Base-by-base conservation (phyloP, 1,140 invertebrate genomes). In the Heliconius nattereri region DNA sequence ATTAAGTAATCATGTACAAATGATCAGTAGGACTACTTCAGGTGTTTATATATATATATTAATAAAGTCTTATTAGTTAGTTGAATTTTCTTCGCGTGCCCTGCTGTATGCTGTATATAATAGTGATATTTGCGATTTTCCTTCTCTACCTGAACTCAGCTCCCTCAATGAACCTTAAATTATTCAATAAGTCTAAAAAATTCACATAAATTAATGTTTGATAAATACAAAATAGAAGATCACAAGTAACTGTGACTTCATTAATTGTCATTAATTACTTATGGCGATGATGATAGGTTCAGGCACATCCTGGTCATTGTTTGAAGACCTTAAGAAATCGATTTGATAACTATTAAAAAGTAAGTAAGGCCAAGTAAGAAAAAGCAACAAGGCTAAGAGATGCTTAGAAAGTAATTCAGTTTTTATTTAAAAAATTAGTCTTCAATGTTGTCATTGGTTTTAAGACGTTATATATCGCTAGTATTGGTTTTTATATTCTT, bases 301-400 rank as follows among this genome's bases (percentile, higher is more conserved):
- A 76, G 37, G 35, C 45, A 80, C 23, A 76, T 80, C 78, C 78
- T 80, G 78, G 75, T 72, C 35, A 79, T 79, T 79, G 78, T 79
- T 70, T 75, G n/a, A 37, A 23, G 26, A 74, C 78, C 71, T 78
- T 74, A 54, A 35, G 57, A 77, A 35, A 23, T 72, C 40, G 29
- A 52, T 75, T 52, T 74, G 45, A 52, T 29, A 76, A 45, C 75
- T 70, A 76, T 49, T 76, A 77, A 71, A 16, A 71, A 66, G 3
- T n/a, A 29, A 66, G 11, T n/a, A 26, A 66, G 60, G 60, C 26
- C 60, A 29, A 66, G 23, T 40, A 40, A 37, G 71, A 37, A 37
- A 72, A n/a, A 66, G 26, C 60, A 29, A 66, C 26, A 29, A 66
- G 60, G 60, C 60, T 66, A 29, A 26, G 60, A 29, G 23, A 66